Evolutionary conservation across 2,113 vertebrate species (phyloP), one percentile per base, ranked within the genome.

Genomic region (Menidia beryllina): DNA sequence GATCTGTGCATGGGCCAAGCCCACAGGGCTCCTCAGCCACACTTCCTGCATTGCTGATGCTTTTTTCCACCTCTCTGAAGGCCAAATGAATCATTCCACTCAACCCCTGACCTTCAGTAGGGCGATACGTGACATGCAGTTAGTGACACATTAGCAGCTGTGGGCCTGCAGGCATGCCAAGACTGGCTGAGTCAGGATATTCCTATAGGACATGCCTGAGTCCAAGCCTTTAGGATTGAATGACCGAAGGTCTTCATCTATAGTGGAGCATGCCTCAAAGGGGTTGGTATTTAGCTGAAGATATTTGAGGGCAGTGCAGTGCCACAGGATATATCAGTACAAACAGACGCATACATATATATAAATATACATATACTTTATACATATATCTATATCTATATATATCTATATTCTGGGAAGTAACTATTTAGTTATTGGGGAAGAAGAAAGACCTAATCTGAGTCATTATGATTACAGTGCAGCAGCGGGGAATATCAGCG

Each of bases 81-180:
- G 71, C 79, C 71, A 78, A 59, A 77, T 70, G 86, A 87, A 79
- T 26, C 69, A 75, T 74, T 75, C 82, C 68, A 74, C 69, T 71
- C 67, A 59, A 91, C 84, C 88, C 86, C 68, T 61, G 81, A 89
- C 84, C 82, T 86, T 85, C 75, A 78, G 82, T 50, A 47, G 69
- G 64, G 53, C 55, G 79, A 67, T 85, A 86, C 57, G 72, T 70
- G 80, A 85, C 85, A 77, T 57, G 10, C 71, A 49, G 70, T 77
- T 69, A 72, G 86, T 73, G 78, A 79, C 68, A 19, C 61, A 81
- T 87, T 79, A 90, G 73, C 88, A 91, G 86, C 91, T 89, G 89
- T 82, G 74, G 24, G 86, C 86, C 89, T 54, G 69, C 27, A 9
- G 81, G 86, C 78, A 79, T 66, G 72, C 71, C 47, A n/a, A 38